Evolutionary conservation across 1,140 invertebrate genomes (phyloP).

Genomic region (Bombus turneri): DNA sequence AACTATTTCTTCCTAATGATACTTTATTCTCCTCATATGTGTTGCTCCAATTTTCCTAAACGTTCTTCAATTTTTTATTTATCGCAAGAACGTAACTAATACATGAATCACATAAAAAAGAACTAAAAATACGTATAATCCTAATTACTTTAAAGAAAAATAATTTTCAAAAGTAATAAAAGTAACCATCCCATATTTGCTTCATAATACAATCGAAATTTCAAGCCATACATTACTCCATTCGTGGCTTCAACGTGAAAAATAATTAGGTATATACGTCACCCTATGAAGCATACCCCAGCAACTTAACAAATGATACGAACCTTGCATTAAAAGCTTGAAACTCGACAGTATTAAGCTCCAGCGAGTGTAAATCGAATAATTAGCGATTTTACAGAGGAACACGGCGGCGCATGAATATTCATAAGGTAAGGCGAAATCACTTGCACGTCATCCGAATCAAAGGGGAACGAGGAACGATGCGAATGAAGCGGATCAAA

Average conservation of each 20-base stretch:
- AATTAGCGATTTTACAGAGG: conserved; percentile 19
- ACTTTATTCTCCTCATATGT: too few species aligned
- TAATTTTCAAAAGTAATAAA: neutral
- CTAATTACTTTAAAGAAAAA: neutral
- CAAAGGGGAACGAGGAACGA: neutral
- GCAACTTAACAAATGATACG: neutral
- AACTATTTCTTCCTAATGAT: too few species aligned
- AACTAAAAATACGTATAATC: neutral
- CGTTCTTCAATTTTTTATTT: too few species aligned
- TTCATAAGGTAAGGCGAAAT: conserved; percentile 26
- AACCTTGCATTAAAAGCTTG: neutral
- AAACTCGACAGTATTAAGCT: conserved; percentile 7
- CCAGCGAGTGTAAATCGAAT: neutral
- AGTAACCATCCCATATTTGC: neutral
- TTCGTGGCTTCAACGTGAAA: too few species aligned
- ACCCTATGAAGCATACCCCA: neutral
- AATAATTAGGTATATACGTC: neutral
- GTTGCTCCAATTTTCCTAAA: too few species aligned
- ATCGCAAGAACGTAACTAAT: too few species aligned
- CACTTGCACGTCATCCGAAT: conserved; percentile 20
- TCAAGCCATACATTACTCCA: too few species aligned
- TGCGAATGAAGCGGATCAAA: conserved; percentile 26
- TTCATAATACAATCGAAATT: too few species aligned
- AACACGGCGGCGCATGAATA: neutral
- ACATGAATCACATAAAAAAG: too few species aligned